Conservation (phyloP, 2,888 invertebrate species). For the Automeris io region DNA sequence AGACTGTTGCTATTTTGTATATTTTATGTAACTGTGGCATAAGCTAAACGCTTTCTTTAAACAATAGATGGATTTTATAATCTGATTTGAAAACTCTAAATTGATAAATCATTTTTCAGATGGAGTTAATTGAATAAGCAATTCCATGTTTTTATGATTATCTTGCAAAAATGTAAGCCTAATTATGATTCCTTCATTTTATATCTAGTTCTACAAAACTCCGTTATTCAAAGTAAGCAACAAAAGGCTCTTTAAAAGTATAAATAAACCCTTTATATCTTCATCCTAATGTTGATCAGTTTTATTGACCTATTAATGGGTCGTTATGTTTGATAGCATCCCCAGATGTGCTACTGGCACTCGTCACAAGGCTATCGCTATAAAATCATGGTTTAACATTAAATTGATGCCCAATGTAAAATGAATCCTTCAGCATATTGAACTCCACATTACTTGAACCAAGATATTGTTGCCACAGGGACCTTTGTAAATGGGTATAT, state of each 20-base stretch:
- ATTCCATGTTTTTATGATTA: too few species aligned
- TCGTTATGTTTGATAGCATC: constrained; percentile 24
- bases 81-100: too few species aligned
- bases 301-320: constrained; percentile 15
- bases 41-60: too few species aligned
- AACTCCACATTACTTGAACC: not conserved
- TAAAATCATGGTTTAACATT: constrained; percentile 22
- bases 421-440: not conserved
- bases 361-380: constrained; percentile 15
- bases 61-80: too few species aligned
- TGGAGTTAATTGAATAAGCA: too few species aligned
- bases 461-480: not conserved
- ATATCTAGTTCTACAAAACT: not conserved
- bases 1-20: too few species aligned
- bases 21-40: too few species aligned
- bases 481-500: constrained; percentile 6
- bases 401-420: constrained; percentile 8
- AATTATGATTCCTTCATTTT: too few species aligned
- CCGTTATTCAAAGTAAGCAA: too few species aligned
- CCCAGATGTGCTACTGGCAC: constrained; percentile 19
- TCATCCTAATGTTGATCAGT: not conserved
- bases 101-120: too few species aligned
- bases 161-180: too few species aligned
- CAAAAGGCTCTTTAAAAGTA: too few species aligned
- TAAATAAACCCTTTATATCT: constrained; percentile 1